Percentiles rank a stretch among this genome's conserved stretches.
These are phyloP conservation scores for Callyntrura sp. DNA, from an alignment of 2,888 invertebrate species.

Conservation along the genomic window DNA sequence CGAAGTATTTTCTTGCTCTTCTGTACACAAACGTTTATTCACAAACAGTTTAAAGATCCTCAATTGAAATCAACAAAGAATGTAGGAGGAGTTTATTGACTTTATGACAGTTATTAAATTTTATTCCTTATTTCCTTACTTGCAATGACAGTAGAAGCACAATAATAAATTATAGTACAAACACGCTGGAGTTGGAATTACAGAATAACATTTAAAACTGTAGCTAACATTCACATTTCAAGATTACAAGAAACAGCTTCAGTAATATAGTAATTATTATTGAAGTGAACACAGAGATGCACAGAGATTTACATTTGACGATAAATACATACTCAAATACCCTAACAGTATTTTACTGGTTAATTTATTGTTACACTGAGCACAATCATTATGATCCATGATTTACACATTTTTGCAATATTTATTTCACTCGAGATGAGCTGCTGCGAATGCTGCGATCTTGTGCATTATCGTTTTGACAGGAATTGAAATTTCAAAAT, in stretches of 20 bases:
- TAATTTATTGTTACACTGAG: conserved; percentile 38
- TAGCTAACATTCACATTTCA: background rate
- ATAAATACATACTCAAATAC: conserved; percentile 29
- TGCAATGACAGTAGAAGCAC: background rate
- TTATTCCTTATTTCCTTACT: background rate
- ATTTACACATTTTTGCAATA: conserved; percentile 12
- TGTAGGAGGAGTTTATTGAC: conserved; percentile 15
- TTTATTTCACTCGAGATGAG: conserved; percentile 31
- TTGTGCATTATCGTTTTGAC: background rate
- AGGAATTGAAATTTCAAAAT: background rate
- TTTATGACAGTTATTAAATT: background rate
- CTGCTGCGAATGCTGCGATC: conserved; percentile 19
- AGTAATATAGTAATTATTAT: conserved; percentile 4
- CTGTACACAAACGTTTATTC: too few relatives aligned
- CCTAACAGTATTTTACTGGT: background rate
- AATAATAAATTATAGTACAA: conserved; percentile 19
- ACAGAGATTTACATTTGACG: conserved; percentile 38
- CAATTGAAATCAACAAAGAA: conserved; percentile 20
- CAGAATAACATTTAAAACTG: background rate
- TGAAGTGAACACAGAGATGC: conserved; percentile 52
- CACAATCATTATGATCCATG: conserved; percentile 42
- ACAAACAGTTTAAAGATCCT: conserved; percentile 30
- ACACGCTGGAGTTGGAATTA: background rate
- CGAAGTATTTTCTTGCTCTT: too few relatives aligned
- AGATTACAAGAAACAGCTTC: too few relatives aligned